Percentiles rank a stretch among this genome's conserved stretches.
phyloP scores from a whole-genome alignment of 2,888 invertebrate species.

The Ypsolopha scabrella region DNA sequence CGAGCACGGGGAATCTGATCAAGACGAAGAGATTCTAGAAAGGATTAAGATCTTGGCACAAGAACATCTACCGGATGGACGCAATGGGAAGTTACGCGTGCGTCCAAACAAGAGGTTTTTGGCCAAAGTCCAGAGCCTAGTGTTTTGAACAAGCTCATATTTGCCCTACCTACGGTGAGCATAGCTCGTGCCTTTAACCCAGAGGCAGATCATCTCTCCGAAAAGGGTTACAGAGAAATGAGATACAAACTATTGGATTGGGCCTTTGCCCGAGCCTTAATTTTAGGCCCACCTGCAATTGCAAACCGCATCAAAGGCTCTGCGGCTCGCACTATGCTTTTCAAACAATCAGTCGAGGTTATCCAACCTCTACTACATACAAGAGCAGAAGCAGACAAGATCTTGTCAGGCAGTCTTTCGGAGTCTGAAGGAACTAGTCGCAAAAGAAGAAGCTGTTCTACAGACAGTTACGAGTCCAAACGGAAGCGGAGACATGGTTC shows the following conservation, averaged over 20 bases:
- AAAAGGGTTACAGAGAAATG: slow-evolving; percentile 10
- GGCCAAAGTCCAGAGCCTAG: not conserved
- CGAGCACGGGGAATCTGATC: not conserved
- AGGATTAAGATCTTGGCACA: slow-evolving; percentile 4
- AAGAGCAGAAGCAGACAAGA: not conserved
- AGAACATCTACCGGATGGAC: slow-evolving; percentile 4
- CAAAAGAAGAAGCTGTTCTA: not conserved
- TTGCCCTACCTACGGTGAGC: slow-evolving; percentile 1
- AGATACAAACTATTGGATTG: slow-evolving; percentile 14
- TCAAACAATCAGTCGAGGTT: not conserved
- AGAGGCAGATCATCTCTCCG: slow-evolving; percentile 10
- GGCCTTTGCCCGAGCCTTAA: slow-evolving; percentile 12
- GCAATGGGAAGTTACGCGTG: not conserved
- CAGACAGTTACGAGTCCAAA: not conserved
- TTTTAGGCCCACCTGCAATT: slow-evolving; percentile 10
- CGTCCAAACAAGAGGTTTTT: slow-evolving; percentile 3
- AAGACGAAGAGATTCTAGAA: slow-evolving; percentile 2
- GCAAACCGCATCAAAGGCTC: slow-evolving; percentile 11
- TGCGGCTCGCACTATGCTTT: slow-evolving; percentile 4
- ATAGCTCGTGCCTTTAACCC: slow-evolving; percentile 2
- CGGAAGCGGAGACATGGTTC: not conserved
- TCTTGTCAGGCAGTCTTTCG: not conserved
- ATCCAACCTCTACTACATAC: not conserved
- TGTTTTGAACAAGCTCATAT: slow-evolving; percentile 3
- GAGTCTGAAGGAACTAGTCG: not conserved